These are phyloP conservation scores for Tolypeutes matacus DNA, from an alignment of 2,797 vertebrate species.

Conservation along the genomic window DNA sequence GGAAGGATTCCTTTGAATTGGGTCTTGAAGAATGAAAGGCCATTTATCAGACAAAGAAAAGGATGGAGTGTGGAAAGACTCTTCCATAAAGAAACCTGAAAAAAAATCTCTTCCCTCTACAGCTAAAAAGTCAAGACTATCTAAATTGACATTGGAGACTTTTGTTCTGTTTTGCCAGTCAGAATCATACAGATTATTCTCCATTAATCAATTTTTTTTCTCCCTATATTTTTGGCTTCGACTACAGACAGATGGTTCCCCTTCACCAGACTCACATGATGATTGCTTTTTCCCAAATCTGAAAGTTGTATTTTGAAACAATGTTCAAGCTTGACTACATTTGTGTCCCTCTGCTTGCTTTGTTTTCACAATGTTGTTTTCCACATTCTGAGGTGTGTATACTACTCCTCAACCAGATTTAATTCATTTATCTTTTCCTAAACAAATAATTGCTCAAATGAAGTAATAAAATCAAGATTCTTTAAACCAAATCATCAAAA, in stretches of 20 bases:
- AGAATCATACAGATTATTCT: slow-evolving; percentile 40
- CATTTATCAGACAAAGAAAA: not conserved
- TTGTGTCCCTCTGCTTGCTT: not conserved
- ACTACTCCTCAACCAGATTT: slow-evolving; percentile 47
- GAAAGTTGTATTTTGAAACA: slow-evolving; percentile 20
- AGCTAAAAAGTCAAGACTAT: slow-evolving; percentile 3
- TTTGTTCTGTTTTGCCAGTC: slow-evolving; percentile 28
- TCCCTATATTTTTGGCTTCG: not conserved
- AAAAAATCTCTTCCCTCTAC: slow-evolving; percentile 1
- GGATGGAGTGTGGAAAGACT: not conserved
- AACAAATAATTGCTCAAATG: slow-evolving; percentile 58
- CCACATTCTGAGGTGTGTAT: slow-evolving; percentile 30
- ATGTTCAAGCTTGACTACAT: slow-evolving; percentile 33
- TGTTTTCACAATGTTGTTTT: slow-evolving; percentile 50
- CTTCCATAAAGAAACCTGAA: slow-evolving; percentile 45
- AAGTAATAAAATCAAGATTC: slow-evolving; percentile 67
- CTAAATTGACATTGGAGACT: slow-evolving; percentile 4
- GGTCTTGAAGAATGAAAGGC: not conserved
- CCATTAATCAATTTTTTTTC: slow-evolving; percentile 51
- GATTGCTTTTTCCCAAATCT: not conserved
- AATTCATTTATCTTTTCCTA: slow-evolving; percentile 57
- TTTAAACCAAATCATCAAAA: slow-evolving; percentile 65
- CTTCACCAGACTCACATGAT: not conserved
- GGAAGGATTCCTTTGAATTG: slow-evolving; percentile 21
- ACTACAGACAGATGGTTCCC: not conserved